Base-by-base conservation (phyloP, 2,888 invertebrate species). In the Strigamia crassipes region DNA sequence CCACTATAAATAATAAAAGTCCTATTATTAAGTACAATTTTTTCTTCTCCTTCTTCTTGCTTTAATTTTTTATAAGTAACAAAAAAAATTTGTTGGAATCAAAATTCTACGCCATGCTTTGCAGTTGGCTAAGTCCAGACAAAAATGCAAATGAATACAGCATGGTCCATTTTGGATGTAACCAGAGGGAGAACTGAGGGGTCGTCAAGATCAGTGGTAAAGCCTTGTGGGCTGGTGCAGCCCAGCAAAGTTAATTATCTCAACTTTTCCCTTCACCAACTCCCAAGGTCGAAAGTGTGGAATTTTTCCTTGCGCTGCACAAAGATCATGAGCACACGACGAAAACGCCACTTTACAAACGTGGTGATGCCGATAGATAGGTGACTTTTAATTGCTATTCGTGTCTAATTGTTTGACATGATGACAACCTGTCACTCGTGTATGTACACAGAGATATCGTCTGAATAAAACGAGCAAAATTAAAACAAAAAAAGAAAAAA, bases 211-310 rank as follows among this genome's bases (percentile, higher is more conserved):
- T 56, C 56, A 73, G 73, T 73, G 73, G 73, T 73, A 73, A 73
- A 73, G 73, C 73, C 73, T 73, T 31, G 73, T 73, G 73, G 73
- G 73, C 73, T 73, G 27, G 73, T 73, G 31, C 73, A 73, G 73
- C 73, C 73, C 73, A 73, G 73, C 73, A 73, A 73, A 73, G 73
- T 73, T 73, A 73, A 73, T 73, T 73, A 73, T 73, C 73, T 73
- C 73, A 73, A 73, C 73, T 73, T 73, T 73, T 73, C 73, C 73
- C 73, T 27, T 73, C 73, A 73, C 73, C 73, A 56, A 56, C 56
- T 56, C 56, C 56, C 56, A 73, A 73, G 73, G 73, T 73, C 73
- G 73, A 73, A 73, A 73, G 31, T 73, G 31, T 73, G 73, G 73
- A 73, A 73, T 73, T 73, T 73, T 73, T 73, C 73, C 31, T 66